Percentiles rank a stretch among this genome's conserved stretches.
These are phyloP conservation scores for Micrasema longulum DNA, from an alignment of 1,140 invertebrate genomes.

Conservation along the genomic window DNA sequence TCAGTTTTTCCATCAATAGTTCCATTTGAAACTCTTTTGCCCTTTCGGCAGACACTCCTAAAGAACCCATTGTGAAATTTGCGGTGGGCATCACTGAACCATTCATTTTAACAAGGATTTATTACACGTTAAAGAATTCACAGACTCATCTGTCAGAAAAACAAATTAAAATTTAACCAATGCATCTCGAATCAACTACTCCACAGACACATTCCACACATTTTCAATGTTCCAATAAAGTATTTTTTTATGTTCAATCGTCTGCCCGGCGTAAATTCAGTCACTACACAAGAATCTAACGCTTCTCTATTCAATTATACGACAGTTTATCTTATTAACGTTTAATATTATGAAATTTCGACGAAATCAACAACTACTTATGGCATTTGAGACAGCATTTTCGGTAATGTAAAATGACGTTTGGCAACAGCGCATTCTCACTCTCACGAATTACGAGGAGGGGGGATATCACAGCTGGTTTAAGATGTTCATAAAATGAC, in stretches of 20 bases:
- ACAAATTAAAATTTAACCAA: conserved; percentile 3
- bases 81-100: conserved; percentile 32
- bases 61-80: conserved; percentile 33
- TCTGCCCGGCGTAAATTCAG: too few species aligned
- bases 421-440: conserved; percentile 43
- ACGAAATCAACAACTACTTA: conserved; percentile 40
- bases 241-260: too few species aligned
- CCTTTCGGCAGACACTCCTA: conserved; percentile 34
- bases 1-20: conserved; percentile 89
- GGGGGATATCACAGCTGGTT: conserved; percentile 42
- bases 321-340: too few species aligned
- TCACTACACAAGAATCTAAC: too few species aligned
- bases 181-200: conserved; percentile 19
- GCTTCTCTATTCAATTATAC: too few species aligned
- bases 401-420: conserved; percentile 25
- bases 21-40: conserved; percentile 75
- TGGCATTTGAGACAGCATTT: conserved; percentile 40
- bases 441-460: background rate
- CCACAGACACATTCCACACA: conserved; percentile 6
- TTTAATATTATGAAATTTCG: conserved; percentile 1
- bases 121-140: conserved; percentile 8
- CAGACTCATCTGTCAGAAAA: conserved; percentile 33
- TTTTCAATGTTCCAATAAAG: too few species aligned
- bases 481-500: conserved; percentile 34
- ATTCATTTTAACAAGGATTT: conserved; percentile 29